A percentile compares a stretch with the other conserved stretches of the same genome.
Evolutionary conservation across 1,140 invertebrate species (phyloP).

Genomic region (Drosophila nebulosa): DNA sequence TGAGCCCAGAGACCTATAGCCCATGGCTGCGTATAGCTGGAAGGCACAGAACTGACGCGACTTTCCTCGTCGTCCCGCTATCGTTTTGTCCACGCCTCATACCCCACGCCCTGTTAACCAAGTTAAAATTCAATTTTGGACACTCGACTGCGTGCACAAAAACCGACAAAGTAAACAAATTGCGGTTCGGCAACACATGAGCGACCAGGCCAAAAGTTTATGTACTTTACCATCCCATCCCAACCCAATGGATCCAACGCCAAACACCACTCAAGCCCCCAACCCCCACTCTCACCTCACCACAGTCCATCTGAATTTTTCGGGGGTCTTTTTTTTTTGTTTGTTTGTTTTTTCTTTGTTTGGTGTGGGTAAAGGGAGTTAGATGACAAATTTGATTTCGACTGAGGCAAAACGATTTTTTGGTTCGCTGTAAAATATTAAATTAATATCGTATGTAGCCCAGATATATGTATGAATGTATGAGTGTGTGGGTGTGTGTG

Average conservation of each 20-base stretch:
- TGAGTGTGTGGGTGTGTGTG: neutral
- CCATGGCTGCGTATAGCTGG: slow-evolving; percentile 36
- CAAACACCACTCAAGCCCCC: too few relatives aligned
- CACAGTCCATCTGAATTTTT: too few relatives aligned
- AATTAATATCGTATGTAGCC: slow-evolving; percentile 60
- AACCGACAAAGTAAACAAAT: slow-evolving; percentile 71
- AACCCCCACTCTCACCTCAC: too few relatives aligned
- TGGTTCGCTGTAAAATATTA: slow-evolving; percentile 48
- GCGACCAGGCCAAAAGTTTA: slow-evolving; percentile 35
- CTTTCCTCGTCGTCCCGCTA: neutral
- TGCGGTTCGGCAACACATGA: slow-evolving; percentile 67
- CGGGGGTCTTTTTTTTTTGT: neutral
- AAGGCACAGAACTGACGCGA: neutral
- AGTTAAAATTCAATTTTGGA: slow-evolving; percentile 72
- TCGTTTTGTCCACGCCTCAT: too few relatives aligned
- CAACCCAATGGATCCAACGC: neutral
- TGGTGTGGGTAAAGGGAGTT: neutral
- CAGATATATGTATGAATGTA: slow-evolving; percentile 31
- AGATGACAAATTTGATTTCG: slow-evolving; percentile 21
- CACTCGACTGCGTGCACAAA: slow-evolving; percentile 68
- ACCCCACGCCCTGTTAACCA: slow-evolving; percentile 48
- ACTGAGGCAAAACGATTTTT: slow-evolving; percentile 19
- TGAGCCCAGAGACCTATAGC: slow-evolving; percentile 39
- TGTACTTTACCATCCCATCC: slow-evolving; percentile 10
- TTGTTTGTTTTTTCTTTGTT: neutral